Percentiles rank a stretch among this genome's conserved stretches.
Evolutionary conservation across 2,888 invertebrate species (phyloP).

Genomic region (Thecocarcelia acutangulata): DNA sequence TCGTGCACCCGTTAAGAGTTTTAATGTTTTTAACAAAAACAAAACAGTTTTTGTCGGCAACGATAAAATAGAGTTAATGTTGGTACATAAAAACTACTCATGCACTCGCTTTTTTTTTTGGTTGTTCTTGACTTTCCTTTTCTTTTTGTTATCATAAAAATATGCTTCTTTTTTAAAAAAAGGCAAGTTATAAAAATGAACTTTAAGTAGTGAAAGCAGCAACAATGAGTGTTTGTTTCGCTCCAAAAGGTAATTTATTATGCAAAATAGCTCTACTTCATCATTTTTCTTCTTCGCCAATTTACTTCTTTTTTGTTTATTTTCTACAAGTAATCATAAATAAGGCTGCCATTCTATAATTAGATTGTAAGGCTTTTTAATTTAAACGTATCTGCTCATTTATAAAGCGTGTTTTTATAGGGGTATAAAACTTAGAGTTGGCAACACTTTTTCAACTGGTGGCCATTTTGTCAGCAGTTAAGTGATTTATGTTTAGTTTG

Average conservation of each 20-base stretch:
- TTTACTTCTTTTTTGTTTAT: background rate
- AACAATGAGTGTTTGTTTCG: conserved; percentile 13
- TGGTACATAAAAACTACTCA: conserved; percentile 32
- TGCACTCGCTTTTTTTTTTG: conserved; percentile 6
- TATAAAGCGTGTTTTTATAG: too few relatives aligned
- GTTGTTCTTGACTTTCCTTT: too few relatives aligned
- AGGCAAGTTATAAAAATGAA: conserved; percentile 46
- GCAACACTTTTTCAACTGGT: too few relatives aligned
- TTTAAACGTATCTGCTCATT: too few relatives aligned
- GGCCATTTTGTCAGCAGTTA: too few relatives aligned
- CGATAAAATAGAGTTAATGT: conserved; percentile 58
- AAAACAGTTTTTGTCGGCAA: conserved; percentile 43
- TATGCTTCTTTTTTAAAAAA: conserved; percentile 12
- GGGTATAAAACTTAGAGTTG: too few relatives aligned
- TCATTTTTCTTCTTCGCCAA: background rate
- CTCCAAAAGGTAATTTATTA: conserved; percentile 65
- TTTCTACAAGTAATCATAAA: background rate
- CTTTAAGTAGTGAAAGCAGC: conserved; percentile 59
- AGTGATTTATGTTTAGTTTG: too few relatives aligned
- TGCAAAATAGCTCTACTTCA: conserved; percentile 40
- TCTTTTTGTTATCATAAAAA: too few relatives aligned
- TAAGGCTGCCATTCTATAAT: background rate
- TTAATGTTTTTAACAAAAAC: conserved; percentile 28
- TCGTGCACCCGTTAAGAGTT: background rate
- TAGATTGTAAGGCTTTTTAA: too few relatives aligned